phyloP scores from a whole-genome alignment of 2,113 vertebrate species.

The Xenus cinereus region DNA sequence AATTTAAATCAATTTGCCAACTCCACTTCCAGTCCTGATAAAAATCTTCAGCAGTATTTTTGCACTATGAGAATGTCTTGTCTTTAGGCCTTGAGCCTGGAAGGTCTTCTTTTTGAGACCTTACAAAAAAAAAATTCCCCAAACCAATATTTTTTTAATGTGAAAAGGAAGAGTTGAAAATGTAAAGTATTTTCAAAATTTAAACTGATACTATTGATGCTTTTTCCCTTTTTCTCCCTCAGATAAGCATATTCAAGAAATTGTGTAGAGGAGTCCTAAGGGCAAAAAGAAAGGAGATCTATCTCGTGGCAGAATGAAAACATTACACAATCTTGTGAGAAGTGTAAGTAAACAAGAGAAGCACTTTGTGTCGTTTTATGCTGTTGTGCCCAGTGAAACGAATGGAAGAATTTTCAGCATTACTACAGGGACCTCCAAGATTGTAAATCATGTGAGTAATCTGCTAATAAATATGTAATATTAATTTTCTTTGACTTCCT shows the following conservation, averaged over 20 bases:
- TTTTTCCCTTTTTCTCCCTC: not conserved
- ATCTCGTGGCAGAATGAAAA: not conserved
- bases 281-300: not conserved
- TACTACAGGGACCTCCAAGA: not conserved
- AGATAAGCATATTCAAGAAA: not conserved
- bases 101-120: not conserved
- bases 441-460: not conserved
- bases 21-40: not conserved
- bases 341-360: not conserved
- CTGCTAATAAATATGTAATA: not conserved
- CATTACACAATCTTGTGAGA: not conserved
- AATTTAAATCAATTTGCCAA: constrained; percentile 53
- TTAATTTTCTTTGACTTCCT: not conserved
- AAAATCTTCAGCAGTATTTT: constrained; percentile 14
- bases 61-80: not conserved
- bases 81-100: not conserved
- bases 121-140: rapidly evolving
- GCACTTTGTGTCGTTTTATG: not conserved
- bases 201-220: not conserved
- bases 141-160: not conserved
- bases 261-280: not conserved
- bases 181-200: not conserved
- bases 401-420: not conserved
- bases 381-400: not conserved
- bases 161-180: not conserved